Percentiles rank a stretch among this genome's conserved stretches.
Conservation (phyloP, 1,140 invertebrate species). For the Anastatus disparis region DNA sequence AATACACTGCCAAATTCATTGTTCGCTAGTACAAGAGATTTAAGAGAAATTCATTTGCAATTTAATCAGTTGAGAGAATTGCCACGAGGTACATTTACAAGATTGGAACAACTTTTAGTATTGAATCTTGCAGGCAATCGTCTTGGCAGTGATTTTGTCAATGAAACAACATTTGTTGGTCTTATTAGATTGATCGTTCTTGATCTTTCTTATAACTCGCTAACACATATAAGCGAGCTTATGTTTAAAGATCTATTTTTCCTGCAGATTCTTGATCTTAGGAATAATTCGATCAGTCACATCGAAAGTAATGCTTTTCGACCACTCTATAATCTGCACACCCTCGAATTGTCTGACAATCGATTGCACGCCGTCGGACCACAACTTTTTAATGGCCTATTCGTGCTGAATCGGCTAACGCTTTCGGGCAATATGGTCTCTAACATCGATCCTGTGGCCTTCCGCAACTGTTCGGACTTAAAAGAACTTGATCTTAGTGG, state of each 20-base stretch:
- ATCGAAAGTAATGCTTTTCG: constrained; percentile 89
- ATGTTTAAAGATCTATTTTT: constrained; percentile 90
- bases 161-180: constrained; percentile 84
- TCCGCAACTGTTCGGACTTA: constrained; percentile 89
- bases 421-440: constrained; percentile 86
- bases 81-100: constrained; percentile 83
- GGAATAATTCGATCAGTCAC: constrained; percentile 87
- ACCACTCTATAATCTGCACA: constrained; percentile 87
- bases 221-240: constrained; percentile 82
- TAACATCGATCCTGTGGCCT: constrained; percentile 84
- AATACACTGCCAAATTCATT: constrained; percentile 80
- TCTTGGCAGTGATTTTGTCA: constrained; percentile 83
- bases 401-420: constrained; percentile 84
- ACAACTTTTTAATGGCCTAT: constrained; percentile 85
- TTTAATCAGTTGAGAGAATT: constrained; percentile 83
- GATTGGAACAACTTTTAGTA: constrained; percentile 83
- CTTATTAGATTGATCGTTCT: constrained; percentile 85
- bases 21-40: constrained; percentile 79
- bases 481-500: constrained; percentile 89
- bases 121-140: constrained; percentile 89
- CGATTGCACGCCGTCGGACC: constrained; percentile 82
- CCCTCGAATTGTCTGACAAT: constrained; percentile 87
- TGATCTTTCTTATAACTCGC: constrained; percentile 84
- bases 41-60: constrained; percentile 85
- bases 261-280: constrained; percentile 86